Evolutionary conservation across 2,113 vertebrate species (phyloP), one percentile per base, ranked within the genome.

Genomic region (Alexandromys fortis): DNA sequence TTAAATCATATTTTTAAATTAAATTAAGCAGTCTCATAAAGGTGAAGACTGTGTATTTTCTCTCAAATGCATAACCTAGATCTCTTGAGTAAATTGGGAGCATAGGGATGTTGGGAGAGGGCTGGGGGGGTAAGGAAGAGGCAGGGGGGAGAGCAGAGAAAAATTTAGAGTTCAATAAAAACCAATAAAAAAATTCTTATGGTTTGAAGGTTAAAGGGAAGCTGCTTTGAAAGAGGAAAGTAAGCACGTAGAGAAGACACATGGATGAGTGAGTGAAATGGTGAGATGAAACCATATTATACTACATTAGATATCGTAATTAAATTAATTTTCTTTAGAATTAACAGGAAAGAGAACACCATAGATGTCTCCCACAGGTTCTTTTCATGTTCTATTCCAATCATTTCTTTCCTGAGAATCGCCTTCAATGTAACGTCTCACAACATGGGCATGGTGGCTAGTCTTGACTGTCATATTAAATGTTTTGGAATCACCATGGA

Each of bases 301-400:
- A 78, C 14, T 78, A 45, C 2, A 6, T 8, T 61, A 83, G 24
- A 63, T 7, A 14, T 13, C 3, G 28, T 38, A 28, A 42, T 63
- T 26, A 83, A 83, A 63, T 22, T 61, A 24, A 38, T 38, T 82
- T 82, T 61, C 38, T 61, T n/a, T 82, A 13, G 4, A 83, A 38
- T 28, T 42, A 79, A 79, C 24, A 49, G 38, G 52, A 55, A 81
- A 35, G 49, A 13, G 5, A 33, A 55, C 49, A 79, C 0, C 28
- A 49, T 30, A 49, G 28, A 58, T 81, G 24, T 22, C 33, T 58
- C 35, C 4, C 2, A 8, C 0, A 5, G 42, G 79, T 0, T 0
- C 3, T 7, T 4, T 1, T 55, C 5, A 47, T 33, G 21, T 35
- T 70, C 38, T 28, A 16, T 68, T n/a, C 21, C 0, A 10, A 30